These are phyloP conservation scores for Bombyx mandarina DNA, from an alignment of 1,140 invertebrate genomes.

Conservation along the genomic window DNA sequence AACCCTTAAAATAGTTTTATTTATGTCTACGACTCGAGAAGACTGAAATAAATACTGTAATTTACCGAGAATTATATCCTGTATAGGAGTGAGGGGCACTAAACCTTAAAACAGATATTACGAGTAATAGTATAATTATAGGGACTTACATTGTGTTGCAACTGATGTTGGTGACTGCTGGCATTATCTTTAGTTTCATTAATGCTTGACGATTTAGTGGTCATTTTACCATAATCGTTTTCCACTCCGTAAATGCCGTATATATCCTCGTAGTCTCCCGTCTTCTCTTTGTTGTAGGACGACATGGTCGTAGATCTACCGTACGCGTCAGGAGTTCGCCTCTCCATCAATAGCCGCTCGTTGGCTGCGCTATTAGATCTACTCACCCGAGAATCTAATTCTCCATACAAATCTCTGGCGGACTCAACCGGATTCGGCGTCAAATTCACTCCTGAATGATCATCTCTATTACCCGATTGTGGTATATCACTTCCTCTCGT, in stretches of 20 bases:
- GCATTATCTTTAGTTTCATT: conserved; percentile 33
- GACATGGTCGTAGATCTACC: conserved; percentile 75
- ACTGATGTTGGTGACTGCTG: conserved; percentile 47
- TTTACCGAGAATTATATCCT: too few relatives aligned
- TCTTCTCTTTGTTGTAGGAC: conserved; percentile 61
- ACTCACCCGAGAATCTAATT: conserved; percentile 31
- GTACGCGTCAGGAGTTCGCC: conserved; percentile 86
- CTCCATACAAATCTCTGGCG: conserved; percentile 43
- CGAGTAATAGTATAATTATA: conserved; percentile 6
- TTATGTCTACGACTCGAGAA: too few relatives aligned
- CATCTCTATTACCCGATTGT: conserved; percentile 10
- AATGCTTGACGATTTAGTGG: conserved; percentile 47
- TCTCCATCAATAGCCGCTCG: conserved; percentile 71
- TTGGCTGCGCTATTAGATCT: conserved; percentile 33
- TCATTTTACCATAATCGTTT: conserved; percentile 44
- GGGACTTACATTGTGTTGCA: conserved; percentile 33
- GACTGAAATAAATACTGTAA: too few relatives aligned
- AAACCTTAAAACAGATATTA: too few relatives aligned
- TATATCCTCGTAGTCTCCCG: conserved; percentile 85
- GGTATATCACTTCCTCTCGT: conserved; percentile 22
- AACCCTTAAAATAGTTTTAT: too few relatives aligned
- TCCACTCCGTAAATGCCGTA: conserved; percentile 67
- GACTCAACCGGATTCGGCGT: conserved; percentile 24
- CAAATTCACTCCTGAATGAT: too few relatives aligned
- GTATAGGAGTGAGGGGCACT: too few relatives aligned